phyloP scores from a whole-genome alignment of 1,140 invertebrate species.

The Tetramorium simillimum region DNA sequence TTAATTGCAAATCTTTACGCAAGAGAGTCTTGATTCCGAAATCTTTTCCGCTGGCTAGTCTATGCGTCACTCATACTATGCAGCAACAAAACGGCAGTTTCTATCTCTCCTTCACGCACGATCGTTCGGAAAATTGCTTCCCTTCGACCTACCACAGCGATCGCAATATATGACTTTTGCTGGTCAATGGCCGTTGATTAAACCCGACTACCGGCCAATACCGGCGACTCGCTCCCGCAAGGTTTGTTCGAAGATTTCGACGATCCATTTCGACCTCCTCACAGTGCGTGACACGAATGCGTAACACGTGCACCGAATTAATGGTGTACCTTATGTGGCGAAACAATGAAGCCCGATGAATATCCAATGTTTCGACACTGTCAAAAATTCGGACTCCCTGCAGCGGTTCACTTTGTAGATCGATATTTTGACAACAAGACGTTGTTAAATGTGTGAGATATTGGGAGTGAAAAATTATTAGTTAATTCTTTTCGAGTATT shows the following conservation, averaged over 20 bases:
- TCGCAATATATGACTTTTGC: background rate
- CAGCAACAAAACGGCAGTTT: slow-evolving; percentile 20
- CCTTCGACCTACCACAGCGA: background rate
- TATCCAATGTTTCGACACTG: slow-evolving; percentile 15
- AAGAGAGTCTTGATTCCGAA: background rate
- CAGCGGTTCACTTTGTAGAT: background rate
- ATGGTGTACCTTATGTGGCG: slow-evolving; percentile 12
- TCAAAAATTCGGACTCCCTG: background rate
- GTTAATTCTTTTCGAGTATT: background rate
- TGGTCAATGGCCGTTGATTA: background rate
- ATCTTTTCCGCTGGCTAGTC: background rate
- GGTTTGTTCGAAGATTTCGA: background rate
- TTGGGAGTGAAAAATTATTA: background rate
- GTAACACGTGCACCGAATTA: slow-evolving; percentile 59
- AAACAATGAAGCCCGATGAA: slow-evolving; percentile 15
- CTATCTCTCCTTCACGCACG: slow-evolving; percentile 26
- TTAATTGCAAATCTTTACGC: slow-evolving; percentile 5
- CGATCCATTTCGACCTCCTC: slow-evolving; percentile 54
- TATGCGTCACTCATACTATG: slow-evolving; percentile 1
- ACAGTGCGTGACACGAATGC: slow-evolving; percentile 13
- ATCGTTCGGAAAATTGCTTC: slow-evolving; percentile 38
- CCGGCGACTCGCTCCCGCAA: background rate
- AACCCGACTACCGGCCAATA: slow-evolving; percentile 29
- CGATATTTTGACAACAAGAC: background rate
- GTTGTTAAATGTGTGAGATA: background rate